Conservation (phyloP, 2,888 invertebrate species). For the Gari tellinella region DNA sequence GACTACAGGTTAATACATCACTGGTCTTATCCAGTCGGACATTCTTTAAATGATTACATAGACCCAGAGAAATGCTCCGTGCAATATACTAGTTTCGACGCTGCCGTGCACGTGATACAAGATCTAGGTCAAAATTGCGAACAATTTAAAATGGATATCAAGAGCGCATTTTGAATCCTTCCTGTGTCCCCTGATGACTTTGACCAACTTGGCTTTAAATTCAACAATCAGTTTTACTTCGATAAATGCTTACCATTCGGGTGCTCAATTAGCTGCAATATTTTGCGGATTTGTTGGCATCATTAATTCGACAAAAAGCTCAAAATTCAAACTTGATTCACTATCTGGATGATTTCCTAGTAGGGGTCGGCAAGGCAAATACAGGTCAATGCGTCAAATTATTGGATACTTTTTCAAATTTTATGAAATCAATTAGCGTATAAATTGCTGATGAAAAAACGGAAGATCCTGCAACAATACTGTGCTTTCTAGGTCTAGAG, state of each 20-base stretch:
- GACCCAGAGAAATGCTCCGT: constrained; percentile 34
- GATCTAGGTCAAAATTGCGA: constrained; percentile 26
- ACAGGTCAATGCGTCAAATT: background rate
- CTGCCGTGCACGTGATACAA: constrained; percentile 40
- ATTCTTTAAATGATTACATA: constrained; percentile 39
- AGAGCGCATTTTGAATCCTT: constrained; percentile 36
- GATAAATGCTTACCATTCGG: constrained; percentile 8
- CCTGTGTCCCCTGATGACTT: constrained; percentile 16
- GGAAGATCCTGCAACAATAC: constrained; percentile 1
- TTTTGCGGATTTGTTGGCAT: background rate
- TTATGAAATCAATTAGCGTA: background rate
- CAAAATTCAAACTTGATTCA: background rate
- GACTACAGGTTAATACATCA: constrained; percentile 42
- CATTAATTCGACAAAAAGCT: background rate
- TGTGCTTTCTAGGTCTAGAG: constrained; percentile 9
- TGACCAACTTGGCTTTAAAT: constrained; percentile 1
- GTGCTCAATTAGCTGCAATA: background rate
- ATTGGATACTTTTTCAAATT: background rate
- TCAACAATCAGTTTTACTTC: background rate
- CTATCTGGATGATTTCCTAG: constrained; percentile 21
- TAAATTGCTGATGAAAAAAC: constrained; percentile 18
- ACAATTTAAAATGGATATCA: constrained; percentile 34
- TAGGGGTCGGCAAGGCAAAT: background rate
- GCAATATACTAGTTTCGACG: constrained; percentile 52
- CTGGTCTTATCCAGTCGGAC: constrained; percentile 30